Percentiles rank a stretch among this genome's conserved stretches.
Evolutionary conservation across 92 coral and sea anemone genomes (phyloP).

Genomic region (Porites rus): DNA sequence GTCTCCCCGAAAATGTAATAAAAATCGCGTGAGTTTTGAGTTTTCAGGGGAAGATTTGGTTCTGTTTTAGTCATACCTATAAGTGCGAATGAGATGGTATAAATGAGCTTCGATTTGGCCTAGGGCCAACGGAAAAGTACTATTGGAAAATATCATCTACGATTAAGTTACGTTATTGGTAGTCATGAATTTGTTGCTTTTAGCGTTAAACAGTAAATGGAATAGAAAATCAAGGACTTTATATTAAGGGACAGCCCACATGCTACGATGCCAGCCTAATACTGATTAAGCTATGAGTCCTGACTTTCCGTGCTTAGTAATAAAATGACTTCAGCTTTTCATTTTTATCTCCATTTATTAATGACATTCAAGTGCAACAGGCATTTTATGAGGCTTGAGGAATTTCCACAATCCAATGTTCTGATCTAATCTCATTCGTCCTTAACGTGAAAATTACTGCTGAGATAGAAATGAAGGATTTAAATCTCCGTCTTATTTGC

Average conservation of each 20-base stretch:
- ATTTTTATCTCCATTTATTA: not conserved
- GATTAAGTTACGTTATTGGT: not conserved
- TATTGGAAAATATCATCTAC: not conserved
- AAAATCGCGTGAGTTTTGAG: conserved; percentile 6
- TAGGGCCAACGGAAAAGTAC: not conserved
- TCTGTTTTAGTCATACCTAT: not conserved
- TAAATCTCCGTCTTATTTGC: no score
- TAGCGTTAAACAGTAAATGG: no score
- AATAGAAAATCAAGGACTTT: no score
- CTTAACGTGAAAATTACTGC: no score
- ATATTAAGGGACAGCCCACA: no score
- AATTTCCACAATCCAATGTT: not conserved
- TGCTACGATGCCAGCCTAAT: no score
- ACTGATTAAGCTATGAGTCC: no score
- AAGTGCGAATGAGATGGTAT: not conserved
- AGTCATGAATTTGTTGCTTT: not conserved
- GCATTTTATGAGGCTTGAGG: not conserved
- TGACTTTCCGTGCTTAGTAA: not conserved
- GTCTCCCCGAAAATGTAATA: no score
- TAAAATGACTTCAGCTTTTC: not conserved
- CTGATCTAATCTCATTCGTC: no score
- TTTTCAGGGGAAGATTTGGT: no score
- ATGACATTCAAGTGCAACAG: not conserved
- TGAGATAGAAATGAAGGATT: no score
- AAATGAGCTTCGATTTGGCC: conserved; percentile 7